These are phyloP conservation scores for Formicarius rufipectus DNA, from an alignment of 2,113 vertebrate genomes.

Conservation along the genomic window DNA sequence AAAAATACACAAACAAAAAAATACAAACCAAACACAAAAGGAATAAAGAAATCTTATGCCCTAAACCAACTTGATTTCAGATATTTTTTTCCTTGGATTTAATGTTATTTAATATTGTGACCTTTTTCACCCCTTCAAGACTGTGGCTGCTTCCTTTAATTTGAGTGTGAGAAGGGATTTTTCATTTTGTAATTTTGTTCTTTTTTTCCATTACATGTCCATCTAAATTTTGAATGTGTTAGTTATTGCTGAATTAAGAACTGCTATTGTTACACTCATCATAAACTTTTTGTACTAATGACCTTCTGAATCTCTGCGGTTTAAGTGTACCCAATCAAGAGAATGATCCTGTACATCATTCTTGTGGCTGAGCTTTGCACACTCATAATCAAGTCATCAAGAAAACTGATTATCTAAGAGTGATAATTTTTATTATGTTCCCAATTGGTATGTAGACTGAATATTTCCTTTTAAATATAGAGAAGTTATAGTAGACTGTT, in stretches of 20 bases:
- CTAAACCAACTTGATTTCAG: not conserved
- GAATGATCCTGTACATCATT: not conserved
- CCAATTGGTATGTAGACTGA: not conserved
- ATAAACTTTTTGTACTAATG: not conserved
- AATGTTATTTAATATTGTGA: not conserved
- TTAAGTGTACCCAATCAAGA: not conserved
- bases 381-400: conserved; percentile 12
- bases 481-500: not conserved
- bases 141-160: not conserved
- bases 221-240: not conserved
- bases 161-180: not conserved
- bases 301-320: not conserved
- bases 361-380: not conserved
- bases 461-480: not conserved
- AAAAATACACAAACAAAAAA: too few relatives aligned
- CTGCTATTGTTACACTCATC: not conserved
- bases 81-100: not conserved
- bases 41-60: not conserved
- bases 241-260: not conserved
- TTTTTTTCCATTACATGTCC: not conserved
- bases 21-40: too few relatives aligned
- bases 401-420: conserved; percentile 1
- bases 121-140: not conserved
- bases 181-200: not conserved
- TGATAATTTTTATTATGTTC: not conserved